phyloP scores from a whole-genome alignment of 2,888 invertebrate genomes.

The Coelinius sp. region DNA sequence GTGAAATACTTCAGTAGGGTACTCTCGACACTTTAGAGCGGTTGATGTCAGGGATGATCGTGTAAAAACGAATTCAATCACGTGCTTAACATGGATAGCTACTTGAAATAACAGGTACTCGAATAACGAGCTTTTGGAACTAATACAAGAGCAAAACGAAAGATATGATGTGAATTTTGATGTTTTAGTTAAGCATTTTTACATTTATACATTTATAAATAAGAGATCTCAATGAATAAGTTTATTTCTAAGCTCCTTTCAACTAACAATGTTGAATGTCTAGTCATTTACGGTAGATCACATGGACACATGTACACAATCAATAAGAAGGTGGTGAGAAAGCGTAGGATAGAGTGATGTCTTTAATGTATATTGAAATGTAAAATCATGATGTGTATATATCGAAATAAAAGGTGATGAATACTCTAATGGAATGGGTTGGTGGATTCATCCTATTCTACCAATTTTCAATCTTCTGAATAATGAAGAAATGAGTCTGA shows the following conservation, averaged over 20 bases:
- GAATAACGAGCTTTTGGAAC: background rate
- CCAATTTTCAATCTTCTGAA: background rate
- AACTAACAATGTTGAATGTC: constrained; percentile 3
- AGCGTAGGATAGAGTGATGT: constrained; percentile 10
- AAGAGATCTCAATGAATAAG: constrained; percentile 43
- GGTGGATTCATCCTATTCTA: background rate
- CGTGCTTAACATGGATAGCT: background rate
- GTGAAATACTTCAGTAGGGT: background rate
- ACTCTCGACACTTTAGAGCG: background rate
- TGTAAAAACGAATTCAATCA: background rate
- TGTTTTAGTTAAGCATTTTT: constrained; percentile 55
- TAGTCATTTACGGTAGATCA: background rate
- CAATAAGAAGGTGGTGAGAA: constrained; percentile 17
- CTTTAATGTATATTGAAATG: constrained; percentile 35
- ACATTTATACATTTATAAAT: constrained; percentile 59
- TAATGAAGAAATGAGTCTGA: too few relatives aligned
- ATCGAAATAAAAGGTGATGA: constrained; percentile 59
- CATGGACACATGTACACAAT: constrained; percentile 29
- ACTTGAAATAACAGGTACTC: background rate
- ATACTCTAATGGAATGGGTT: constrained; percentile 43
- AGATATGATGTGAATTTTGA: background rate
- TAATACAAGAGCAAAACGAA: background rate
- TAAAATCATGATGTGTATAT: constrained; percentile 60
- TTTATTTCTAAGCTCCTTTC: constrained; percentile 39
- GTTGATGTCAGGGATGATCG: background rate